phyloP scores from a whole-genome alignment of 2,888 invertebrate genomes.

The Aporophyla nigra region DNA sequence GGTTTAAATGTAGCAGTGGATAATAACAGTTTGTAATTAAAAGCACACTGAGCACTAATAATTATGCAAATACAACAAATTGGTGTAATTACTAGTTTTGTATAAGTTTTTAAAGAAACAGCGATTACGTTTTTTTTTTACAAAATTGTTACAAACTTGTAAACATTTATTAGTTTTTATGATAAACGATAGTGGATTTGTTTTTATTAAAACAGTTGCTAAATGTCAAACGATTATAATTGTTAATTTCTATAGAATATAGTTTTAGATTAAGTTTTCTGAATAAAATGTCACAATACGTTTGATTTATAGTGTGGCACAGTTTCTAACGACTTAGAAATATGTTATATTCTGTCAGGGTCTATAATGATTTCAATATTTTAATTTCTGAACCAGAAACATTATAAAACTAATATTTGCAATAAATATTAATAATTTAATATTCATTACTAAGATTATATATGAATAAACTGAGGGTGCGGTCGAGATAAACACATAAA shows the following conservation, averaged over 20 bases:
- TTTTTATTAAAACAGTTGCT: slow-evolving; percentile 48
- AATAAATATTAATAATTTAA: slow-evolving; percentile 17
- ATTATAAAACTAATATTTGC: slow-evolving; percentile 30
- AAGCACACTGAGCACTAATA: slow-evolving; percentile 58
- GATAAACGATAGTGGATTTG: slow-evolving; percentile 41
- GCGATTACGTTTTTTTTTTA: slow-evolving; percentile 44
- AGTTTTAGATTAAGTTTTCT: slow-evolving; percentile 10
- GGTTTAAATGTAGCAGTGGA: slow-evolving; percentile 56
- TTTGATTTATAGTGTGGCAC: slow-evolving; percentile 52
- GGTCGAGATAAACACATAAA: background rate
- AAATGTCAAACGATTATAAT: slow-evolving; percentile 49
- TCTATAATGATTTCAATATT: slow-evolving; percentile 43
- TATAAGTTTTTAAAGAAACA: slow-evolving; percentile 35
- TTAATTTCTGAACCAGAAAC: slow-evolving; percentile 38
- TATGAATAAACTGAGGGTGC: slow-evolving; percentile 6
- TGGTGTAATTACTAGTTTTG: slow-evolving; percentile 61
- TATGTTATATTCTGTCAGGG: slow-evolving; percentile 38
- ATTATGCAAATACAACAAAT: slow-evolving; percentile 68
- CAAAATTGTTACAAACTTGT: slow-evolving; percentile 47
- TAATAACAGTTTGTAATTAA: slow-evolving; percentile 55
- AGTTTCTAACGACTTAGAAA: slow-evolving; percentile 29
- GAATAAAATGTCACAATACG: slow-evolving; percentile 52
- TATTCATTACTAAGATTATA: slow-evolving; percentile 19
- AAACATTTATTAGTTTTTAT: slow-evolving; percentile 48
- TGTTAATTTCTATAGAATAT: slow-evolving; percentile 41